Conservation (phyloP, 2,797 vertebrate species). For the Mycteria americana region DNA sequence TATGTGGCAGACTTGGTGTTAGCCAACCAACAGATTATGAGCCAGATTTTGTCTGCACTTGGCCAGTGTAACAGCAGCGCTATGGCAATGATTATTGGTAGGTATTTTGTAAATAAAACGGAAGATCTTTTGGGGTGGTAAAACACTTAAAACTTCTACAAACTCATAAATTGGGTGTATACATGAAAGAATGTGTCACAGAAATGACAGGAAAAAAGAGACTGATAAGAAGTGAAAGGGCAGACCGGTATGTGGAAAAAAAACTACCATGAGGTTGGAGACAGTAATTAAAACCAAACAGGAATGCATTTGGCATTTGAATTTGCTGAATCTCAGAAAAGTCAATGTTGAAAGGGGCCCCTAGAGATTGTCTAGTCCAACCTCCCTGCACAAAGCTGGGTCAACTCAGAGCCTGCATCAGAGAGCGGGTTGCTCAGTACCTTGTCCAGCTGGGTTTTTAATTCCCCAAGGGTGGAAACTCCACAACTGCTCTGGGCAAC, state of each 20-base stretch:
- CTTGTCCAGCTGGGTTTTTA: background rate
- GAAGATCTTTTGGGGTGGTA: background rate
- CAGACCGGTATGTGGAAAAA: background rate
- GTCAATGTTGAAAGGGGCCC: background rate
- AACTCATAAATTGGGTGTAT: background rate
- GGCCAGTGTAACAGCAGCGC: slow-evolving; percentile 99
- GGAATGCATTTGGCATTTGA: background rate
- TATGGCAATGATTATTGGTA: slow-evolving; percentile 99
- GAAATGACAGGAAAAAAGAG: background rate
- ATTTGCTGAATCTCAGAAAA: background rate
- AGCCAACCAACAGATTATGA: slow-evolving; percentile 99
- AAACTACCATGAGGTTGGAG: background rate
- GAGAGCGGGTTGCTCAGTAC: background rate
- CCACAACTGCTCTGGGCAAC: background rate
- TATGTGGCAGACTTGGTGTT: slow-evolving; percentile 95
- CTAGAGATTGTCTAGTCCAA: background rate
- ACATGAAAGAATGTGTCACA: background rate
- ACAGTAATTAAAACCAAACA: background rate
- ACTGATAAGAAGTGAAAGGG: background rate
- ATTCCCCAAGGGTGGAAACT: background rate
- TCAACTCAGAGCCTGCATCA: background rate
- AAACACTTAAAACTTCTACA: background rate
- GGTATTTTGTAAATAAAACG: slow-evolving; percentile 28
- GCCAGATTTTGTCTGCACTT: slow-evolving; percentile 95
- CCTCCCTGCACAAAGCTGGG: background rate